Percentiles rank a stretch among this genome's conserved stretches.
phyloP scores from a whole-genome alignment of 1,140 invertebrate species.

The Drosophila murphyi region DNA sequence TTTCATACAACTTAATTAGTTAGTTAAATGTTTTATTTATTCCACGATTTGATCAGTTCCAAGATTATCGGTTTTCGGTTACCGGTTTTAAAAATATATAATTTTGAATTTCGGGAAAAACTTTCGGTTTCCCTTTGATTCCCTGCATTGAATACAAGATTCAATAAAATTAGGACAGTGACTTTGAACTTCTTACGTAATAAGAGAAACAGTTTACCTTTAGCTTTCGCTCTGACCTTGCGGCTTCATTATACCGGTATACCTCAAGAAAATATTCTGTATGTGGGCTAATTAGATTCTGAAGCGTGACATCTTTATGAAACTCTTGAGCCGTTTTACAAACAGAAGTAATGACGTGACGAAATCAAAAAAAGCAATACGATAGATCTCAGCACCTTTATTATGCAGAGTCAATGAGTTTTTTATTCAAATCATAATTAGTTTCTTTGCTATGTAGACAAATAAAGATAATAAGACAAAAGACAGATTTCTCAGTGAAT shows the following conservation, averaged over 20 bases:
- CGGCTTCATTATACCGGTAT: slow-evolving; percentile 25
- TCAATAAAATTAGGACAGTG: not conserved
- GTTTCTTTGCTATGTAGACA: slow-evolving; percentile 18
- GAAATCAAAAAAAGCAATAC: slow-evolving; percentile 52
- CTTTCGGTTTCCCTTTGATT: too few relatives aligned
- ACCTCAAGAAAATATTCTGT: not conserved
- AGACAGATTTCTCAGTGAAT: slow-evolving; percentile 53
- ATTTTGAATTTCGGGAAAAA: not conserved
- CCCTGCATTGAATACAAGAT: too few relatives aligned
- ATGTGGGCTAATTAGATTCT: slow-evolving; percentile 63
- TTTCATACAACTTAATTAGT: too few relatives aligned
- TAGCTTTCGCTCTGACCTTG: slow-evolving; percentile 68
- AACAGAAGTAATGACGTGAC: slow-evolving; percentile 26
- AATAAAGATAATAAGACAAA: slow-evolving; percentile 37
- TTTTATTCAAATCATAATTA: slow-evolving; percentile 36
- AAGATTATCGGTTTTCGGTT: too few relatives aligned
- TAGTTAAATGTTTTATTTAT: too few relatives aligned
- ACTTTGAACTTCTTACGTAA: not conserved
- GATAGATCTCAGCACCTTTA: slow-evolving; percentile 25
- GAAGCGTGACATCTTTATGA: slow-evolving; percentile 41
- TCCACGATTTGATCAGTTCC: too few relatives aligned
- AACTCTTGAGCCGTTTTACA: slow-evolving; percentile 40
- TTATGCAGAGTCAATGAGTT: slow-evolving; percentile 39
- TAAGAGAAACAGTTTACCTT: slow-evolving; percentile 42
- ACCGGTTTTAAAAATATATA: too few relatives aligned